Evolutionary conservation across 2,797 vertebrate genomes (phyloP).

Genomic region (Chromobotia macracanthus): DNA sequence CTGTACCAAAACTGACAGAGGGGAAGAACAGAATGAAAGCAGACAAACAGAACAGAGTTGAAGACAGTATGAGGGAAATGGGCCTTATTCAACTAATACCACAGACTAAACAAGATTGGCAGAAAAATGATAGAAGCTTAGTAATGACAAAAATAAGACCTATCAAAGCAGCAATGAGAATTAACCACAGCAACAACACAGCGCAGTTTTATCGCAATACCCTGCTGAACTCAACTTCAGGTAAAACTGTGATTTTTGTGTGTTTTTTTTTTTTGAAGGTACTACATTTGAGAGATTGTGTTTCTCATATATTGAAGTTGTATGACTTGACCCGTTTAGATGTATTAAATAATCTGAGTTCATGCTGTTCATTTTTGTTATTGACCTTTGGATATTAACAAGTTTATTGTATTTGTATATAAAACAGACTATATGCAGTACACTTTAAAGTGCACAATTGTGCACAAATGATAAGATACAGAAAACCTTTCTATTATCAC

Average conservation of each 20-base stretch:
- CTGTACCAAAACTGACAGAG: constrained; percentile 30
- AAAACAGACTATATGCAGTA: too few species aligned
- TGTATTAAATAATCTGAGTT: too few species aligned
- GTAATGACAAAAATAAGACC: constrained; percentile 59
- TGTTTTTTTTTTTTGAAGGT: too few species aligned
- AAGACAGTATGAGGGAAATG: neutral
- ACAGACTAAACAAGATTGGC: constrained; percentile 50
- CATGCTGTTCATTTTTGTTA: too few species aligned
- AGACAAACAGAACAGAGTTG: constrained; percentile 1
- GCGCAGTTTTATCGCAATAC: constrained; percentile 41
- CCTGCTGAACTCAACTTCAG: neutral
- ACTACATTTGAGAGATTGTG: too few species aligned
- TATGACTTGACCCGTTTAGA: too few species aligned
- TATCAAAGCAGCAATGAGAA: constrained; percentile 66
- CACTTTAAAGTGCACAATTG: neutral
- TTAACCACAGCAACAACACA: constrained; percentile 65
- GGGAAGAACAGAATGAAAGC: constrained; percentile 14
- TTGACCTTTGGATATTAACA: too few species aligned
- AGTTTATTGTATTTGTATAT: too few species aligned
- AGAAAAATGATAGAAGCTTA: constrained; percentile 43
- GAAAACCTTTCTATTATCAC: neutral
- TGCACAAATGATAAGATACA: neutral
- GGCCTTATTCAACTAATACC: constrained; percentile 55
- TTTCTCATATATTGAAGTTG: too few species aligned
- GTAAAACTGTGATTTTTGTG: too few species aligned